Evolutionary conservation across 2,797 vertebrate species (phyloP).

Genomic region (Emys orbicularis): DNA sequence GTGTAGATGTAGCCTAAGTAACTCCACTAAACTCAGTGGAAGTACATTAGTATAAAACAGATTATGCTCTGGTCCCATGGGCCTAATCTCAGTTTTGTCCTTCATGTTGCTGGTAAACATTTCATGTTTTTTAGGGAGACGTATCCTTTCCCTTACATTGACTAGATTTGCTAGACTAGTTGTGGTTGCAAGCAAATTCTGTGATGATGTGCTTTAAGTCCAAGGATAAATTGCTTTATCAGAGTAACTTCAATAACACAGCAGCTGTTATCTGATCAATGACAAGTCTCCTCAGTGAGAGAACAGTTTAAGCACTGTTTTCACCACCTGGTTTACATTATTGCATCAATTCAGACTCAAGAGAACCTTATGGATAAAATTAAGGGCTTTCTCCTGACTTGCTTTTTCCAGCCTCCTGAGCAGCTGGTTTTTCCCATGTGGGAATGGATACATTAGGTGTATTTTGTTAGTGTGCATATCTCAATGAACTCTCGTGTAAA

Average conservation of each 20-base stretch:
- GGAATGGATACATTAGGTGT: not conserved
- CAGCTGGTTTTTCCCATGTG: rapidly evolving
- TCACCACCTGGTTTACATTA: constrained; percentile 14
- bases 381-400: not conserved
- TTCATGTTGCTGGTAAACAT: not conserved
- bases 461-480: not conserved
- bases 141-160: not conserved
- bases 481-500: not conserved
- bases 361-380: not conserved
- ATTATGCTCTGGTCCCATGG: not conserved
- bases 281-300: not conserved
- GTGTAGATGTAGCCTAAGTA: too few species aligned
- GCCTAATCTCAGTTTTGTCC: not conserved
- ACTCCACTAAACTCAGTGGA: not conserved
- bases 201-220: not conserved
- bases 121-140: not conserved
- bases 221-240: not conserved
- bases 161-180: not conserved
- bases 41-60: not conserved
- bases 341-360: not conserved
- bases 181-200: not conserved
- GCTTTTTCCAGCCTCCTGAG: not conserved
- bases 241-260: not conserved
- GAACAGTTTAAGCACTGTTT: constrained; percentile 1
- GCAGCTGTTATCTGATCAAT: not conserved